Percentiles rank a stretch among this genome's conserved stretches.
phyloP scores from a whole-genome alignment of 2,113 vertebrate species.

The Upupa epops region DNA sequence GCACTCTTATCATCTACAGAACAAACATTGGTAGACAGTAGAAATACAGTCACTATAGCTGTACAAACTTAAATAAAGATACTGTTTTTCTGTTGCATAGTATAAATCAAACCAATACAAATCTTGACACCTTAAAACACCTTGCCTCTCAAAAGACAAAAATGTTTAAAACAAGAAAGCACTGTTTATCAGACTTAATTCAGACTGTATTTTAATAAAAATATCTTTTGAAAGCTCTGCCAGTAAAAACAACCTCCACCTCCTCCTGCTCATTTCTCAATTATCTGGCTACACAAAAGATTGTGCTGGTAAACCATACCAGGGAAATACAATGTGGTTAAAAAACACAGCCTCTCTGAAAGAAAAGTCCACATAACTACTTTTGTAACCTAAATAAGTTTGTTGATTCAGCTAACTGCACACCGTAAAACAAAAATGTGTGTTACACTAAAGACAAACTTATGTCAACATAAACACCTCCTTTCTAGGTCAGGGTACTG shows the following conservation, averaged over 20 bases:
- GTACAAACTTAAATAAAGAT: neutral
- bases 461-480: neutral
- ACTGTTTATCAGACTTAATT: neutral
- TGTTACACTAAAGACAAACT: neutral
- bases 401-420: neutral
- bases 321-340: neutral
- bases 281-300: slow-evolving; percentile 19
- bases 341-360: neutral
- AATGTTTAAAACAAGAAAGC: neutral
- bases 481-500: slow-evolving; percentile 10
- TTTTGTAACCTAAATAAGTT: neutral
- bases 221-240: slow-evolving; percentile 1
- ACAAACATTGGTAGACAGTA: neutral
- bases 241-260: neutral
- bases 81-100: neutral
- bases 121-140: neutral
- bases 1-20: neutral
- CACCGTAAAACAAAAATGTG: neutral
- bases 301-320: neutral
- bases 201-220: neutral
- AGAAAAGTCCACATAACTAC: neutral
- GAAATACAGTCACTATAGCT: neutral
- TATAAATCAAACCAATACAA: neutral
- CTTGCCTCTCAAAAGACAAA: neutral
- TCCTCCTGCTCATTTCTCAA: neutral